Evolutionary conservation across 2,113 vertebrate species (phyloP), one percentile per base, ranked within the genome.

Genomic region (Trogon melanurus): DNA sequence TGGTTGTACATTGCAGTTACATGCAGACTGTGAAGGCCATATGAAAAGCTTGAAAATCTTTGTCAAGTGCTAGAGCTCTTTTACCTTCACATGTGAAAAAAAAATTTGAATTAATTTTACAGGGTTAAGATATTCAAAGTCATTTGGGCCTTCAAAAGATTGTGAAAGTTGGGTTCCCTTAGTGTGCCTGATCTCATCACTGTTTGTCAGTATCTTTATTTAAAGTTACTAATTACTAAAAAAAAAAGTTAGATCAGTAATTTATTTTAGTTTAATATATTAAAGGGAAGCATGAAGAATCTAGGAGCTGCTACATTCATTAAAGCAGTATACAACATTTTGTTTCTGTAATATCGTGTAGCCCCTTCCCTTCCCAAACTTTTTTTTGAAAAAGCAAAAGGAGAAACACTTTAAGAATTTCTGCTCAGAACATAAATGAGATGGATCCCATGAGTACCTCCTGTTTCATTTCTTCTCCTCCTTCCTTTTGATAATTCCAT

Each of bases 11-110:
- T 89, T 97, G 96, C 84, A 93, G 34, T 96, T 95, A 61, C 48
- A 69, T 91, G 72, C 50, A 82, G 60, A 84, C 27, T 90, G 57
- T 81, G 88, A 73, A 96, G 74, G 89, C 89, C 41, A 57, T 92
- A 79, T 61, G 84, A 92, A 95, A 96, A 97, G 53, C 85, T n/a
- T 88, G 85, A 92, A 95, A 97, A 89, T 85, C 64, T 95, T 73
- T 62, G 61, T 76, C 56, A 89, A 70, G 57, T 88, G n/a, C 58
- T 89, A 32, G 86, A 62, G 56, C 94, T 89, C 50, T 53, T 96
- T 94, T 78, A 86, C 38, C 93, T 95, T 85, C 62, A 21, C 62
- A 48, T 60, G 91, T 96, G 93, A 94, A 95, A 96, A 50, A 50
- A 48, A 41, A 38, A 67, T 48, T 82, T 76, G 12, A 73, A 47